These are phyloP conservation scores for Erithacus rubecula DNA, from an alignment of 2,797 vertebrate species.

Conservation along the genomic window DNA sequence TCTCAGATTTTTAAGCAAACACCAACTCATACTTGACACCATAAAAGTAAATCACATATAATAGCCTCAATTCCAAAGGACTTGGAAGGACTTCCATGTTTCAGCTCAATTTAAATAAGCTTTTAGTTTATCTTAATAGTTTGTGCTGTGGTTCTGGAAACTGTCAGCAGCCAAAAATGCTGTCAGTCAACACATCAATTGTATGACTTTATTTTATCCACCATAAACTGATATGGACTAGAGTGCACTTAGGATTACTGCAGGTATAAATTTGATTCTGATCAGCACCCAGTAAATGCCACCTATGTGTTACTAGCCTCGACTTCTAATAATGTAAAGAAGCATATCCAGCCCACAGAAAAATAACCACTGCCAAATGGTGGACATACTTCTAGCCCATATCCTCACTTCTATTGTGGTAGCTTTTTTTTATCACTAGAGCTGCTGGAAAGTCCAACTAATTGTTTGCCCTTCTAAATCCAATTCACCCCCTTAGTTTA, in stretches of 20 bases:
- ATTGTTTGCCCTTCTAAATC: background rate
- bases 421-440: background rate
- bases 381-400: background rate
- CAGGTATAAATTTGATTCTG: background rate
- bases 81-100: background rate
- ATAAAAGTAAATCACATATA: background rate
- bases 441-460: background rate
- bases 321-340: background rate
- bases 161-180: background rate
- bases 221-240: background rate
- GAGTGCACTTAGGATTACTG: background rate
- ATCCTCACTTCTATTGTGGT: background rate
- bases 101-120: background rate
- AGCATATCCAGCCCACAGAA: background rate
- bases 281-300: background rate
- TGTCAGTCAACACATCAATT: background rate
- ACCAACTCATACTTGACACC: background rate
- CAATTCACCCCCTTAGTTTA: background rate
- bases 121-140: background rate
- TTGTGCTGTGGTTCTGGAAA: background rate
- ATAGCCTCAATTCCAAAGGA: background rate
- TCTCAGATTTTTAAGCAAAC: background rate
- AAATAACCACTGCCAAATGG: background rate
- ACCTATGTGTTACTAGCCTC: background rate
- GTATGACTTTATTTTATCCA: background rate